phyloP scores from a whole-genome alignment of 2,113 vertebrate species.

The Mastomys natalensis region DNA sequence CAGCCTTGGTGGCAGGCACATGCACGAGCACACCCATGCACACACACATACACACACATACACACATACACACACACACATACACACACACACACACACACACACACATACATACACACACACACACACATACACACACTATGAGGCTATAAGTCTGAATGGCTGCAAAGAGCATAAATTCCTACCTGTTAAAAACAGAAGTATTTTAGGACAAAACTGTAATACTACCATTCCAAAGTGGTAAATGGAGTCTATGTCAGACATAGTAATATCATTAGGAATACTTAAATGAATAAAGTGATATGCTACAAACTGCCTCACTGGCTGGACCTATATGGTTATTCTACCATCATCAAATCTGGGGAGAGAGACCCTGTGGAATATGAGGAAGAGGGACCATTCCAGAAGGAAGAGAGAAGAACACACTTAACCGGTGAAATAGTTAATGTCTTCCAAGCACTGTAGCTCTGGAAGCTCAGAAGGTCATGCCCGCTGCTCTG shows the following conservation, averaged over 20 bases:
- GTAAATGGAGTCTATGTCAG: background rate
- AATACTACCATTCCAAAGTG: background rate
- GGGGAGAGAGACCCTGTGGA: no score
- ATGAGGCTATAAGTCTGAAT: background rate
- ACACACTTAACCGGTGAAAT: fast-evolving
- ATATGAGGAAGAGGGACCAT: background rate
- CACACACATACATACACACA: no score
- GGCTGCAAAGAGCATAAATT: background rate
- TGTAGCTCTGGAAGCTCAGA: background rate
- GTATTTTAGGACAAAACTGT: background rate
- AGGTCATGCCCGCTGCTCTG: fast-evolving
- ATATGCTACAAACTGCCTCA: fast-evolving
- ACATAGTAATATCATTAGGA: background rate
- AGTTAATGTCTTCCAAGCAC: background rate
- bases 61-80: no score
- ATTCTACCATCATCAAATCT: background rate
- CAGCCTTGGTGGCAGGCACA: background rate
- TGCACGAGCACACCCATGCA: fast-evolving
- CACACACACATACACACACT: no score
- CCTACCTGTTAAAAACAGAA: background rate
- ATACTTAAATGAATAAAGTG: background rate
- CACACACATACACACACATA: no score
- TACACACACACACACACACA: no score
- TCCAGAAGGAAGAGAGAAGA: background rate
- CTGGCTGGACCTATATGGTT: background rate